phyloP scores from a whole-genome alignment of 2,888 invertebrate genomes.

The Eristalis tenax region DNA sequence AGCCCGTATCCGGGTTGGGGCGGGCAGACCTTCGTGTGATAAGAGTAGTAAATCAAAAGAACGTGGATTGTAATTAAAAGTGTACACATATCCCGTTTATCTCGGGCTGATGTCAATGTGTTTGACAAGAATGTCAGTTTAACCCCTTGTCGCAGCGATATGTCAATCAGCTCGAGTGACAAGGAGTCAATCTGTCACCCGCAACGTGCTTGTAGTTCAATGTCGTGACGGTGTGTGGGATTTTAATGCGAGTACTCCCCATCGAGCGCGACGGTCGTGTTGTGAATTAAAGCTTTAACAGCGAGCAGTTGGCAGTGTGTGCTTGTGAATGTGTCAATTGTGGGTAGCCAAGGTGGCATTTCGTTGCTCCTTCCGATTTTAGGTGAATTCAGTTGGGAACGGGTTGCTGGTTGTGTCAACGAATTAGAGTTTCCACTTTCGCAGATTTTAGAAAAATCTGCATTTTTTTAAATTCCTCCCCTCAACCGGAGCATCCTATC shows the following conservation, averaged over 20 bases:
- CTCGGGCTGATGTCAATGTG: neutral
- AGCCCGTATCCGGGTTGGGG: neutral
- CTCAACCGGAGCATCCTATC: too few relatives aligned
- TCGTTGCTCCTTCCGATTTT: too few relatives aligned
- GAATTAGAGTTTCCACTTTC: too few relatives aligned
- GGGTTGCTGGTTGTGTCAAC: too few relatives aligned
- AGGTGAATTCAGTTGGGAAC: too few relatives aligned
- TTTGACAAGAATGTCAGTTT: neutral
- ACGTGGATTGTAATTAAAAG: neutral
- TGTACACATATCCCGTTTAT: neutral
- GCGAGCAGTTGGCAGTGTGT: neutral
- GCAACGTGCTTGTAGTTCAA: neutral
- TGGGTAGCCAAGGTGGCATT: neutral
- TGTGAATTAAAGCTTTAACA: neutral
- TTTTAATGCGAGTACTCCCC: neutral
- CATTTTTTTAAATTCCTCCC: too few relatives aligned
- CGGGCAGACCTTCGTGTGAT: neutral
- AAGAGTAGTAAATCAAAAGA: neutral
- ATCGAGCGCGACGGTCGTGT: neutral
- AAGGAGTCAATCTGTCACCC: neutral
- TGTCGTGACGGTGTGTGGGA: slow-evolving; percentile 5
- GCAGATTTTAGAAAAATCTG: too few relatives aligned
- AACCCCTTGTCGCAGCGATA: slow-evolving; percentile 9
- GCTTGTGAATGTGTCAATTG: neutral
- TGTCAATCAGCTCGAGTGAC: slow-evolving; percentile 4